Percentiles rank a stretch among this genome's conserved stretches.
Evolutionary conservation across 2,113 vertebrate species (phyloP).

Genomic region (Megaceryle torquata): DNA sequence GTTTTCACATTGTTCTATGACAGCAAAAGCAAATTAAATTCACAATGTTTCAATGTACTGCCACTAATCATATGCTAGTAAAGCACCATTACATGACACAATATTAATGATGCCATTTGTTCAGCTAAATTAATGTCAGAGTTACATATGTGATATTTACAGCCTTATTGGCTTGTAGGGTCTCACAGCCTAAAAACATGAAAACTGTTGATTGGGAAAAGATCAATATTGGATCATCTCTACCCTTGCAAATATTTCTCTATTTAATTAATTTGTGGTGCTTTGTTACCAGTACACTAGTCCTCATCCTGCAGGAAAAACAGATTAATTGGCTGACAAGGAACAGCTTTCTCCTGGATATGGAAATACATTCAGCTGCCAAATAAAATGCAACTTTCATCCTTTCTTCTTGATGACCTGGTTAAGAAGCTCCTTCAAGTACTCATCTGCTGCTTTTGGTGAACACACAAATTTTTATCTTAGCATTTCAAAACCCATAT

Average conservation of each 20-base stretch:
- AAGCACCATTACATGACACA: not conserved
- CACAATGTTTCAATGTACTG: not conserved
- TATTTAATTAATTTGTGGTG: not conserved
- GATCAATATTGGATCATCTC: not conserved
- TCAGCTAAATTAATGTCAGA: not conserved
- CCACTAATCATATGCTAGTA: not conserved
- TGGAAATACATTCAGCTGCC: not conserved
- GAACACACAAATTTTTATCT: constrained; percentile 12
- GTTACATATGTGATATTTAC: not conserved
- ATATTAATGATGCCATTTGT: not conserved
- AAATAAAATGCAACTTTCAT: constrained; percentile 30
- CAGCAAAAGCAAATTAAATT: not conserved
- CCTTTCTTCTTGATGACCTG: not conserved
- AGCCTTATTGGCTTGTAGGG: not conserved
- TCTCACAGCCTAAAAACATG: not conserved
- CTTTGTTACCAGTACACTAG: not conserved
- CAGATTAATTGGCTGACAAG: not conserved
- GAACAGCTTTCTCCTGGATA: constrained; percentile 16
- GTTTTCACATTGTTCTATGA: not conserved
- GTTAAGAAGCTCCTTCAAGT: constrained; percentile 30
- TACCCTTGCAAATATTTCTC: constrained; percentile 12
- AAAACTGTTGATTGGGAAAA: not conserved
- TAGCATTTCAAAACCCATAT: not conserved
- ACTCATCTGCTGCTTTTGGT: constrained; percentile 20
- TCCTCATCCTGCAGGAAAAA: not conserved